Percentiles rank a stretch among this genome's conserved stretches.
Evolutionary conservation across 2,797 vertebrate species (phyloP).

Genomic region (Neopelma chrysocephalum): DNA sequence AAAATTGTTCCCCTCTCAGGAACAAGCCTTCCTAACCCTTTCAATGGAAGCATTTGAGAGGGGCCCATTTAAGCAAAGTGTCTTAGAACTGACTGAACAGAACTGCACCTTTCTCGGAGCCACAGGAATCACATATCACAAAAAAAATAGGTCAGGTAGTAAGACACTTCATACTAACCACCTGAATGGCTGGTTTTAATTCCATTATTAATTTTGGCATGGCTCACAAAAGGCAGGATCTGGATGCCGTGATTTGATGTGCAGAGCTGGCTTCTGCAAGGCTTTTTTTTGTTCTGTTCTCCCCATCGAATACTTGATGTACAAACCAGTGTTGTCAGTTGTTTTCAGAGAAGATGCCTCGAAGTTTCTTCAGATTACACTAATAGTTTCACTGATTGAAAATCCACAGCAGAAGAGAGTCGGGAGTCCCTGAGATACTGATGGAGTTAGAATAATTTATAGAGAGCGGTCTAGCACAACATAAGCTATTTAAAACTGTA

Average conservation of each 20-base stretch:
- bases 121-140: background rate
- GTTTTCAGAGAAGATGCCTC: slow-evolving; percentile 18
- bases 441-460: slow-evolving; percentile 66
- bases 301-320: background rate
- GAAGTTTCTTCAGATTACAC: background rate
- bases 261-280: background rate
- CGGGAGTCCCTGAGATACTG: slow-evolving; percentile 57
- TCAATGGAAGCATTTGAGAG: background rate
- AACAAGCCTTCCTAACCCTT: background rate
- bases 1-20: background rate
- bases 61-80: background rate
- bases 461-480: slow-evolving; percentile 62
- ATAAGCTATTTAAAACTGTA: slow-evolving; percentile 73
- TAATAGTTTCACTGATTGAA: slow-evolving; percentile 65
- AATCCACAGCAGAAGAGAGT: slow-evolving; percentile 59
- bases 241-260: background rate
- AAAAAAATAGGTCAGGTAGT: background rate
- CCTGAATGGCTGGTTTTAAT: background rate
- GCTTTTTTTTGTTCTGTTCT: background rate
- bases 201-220: background rate
- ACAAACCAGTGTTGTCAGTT: slow-evolving; percentile 6
- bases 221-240: background rate
- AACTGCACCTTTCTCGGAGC: background rate
- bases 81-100: background rate
- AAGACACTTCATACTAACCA: background rate